These are phyloP conservation scores for Limnephilus lunatus DNA, from an alignment of 2,888 invertebrate genomes.

Conservation along the genomic window DNA sequence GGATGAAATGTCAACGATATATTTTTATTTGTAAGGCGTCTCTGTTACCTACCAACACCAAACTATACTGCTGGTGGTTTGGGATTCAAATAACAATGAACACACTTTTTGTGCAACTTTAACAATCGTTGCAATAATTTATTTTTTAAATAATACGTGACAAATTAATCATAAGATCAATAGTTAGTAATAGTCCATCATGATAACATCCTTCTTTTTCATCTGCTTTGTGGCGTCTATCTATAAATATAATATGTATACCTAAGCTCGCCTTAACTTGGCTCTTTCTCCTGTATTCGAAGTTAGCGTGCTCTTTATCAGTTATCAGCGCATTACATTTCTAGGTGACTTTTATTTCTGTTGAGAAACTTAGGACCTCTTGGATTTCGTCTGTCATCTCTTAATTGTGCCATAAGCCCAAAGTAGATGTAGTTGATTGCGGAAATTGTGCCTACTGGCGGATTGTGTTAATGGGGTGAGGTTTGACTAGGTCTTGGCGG, in stretches of 20 bases:
- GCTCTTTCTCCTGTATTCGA: background rate
- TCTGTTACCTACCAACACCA: slow-evolving; percentile 2
- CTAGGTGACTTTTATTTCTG: no score
- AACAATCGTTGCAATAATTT: no score
- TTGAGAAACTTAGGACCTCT: no score
- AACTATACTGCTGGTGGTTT: background rate
- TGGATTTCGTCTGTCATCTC: no score
- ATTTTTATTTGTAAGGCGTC: slow-evolving; percentile 41
- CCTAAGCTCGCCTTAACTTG: background rate
- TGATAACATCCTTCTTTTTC: background rate
- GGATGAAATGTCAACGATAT: slow-evolving; percentile 24
- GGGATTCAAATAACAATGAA: background rate
- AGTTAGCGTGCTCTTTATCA: no score
- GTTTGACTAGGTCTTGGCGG: no score
- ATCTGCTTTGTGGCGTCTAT: background rate
- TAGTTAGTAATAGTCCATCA: background rate
- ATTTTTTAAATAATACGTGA: no score
- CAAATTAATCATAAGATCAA: no score
- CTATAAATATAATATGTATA: background rate
- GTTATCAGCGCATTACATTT: background rate
- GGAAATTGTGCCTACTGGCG: no score
- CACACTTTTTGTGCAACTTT: background rate
- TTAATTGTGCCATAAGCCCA: no score
- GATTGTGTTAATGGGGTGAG: no score
- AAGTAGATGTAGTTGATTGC: no score